phyloP scores from a whole-genome alignment of 2,888 invertebrate genomes.

The Drosophila acutilabella region DNA sequence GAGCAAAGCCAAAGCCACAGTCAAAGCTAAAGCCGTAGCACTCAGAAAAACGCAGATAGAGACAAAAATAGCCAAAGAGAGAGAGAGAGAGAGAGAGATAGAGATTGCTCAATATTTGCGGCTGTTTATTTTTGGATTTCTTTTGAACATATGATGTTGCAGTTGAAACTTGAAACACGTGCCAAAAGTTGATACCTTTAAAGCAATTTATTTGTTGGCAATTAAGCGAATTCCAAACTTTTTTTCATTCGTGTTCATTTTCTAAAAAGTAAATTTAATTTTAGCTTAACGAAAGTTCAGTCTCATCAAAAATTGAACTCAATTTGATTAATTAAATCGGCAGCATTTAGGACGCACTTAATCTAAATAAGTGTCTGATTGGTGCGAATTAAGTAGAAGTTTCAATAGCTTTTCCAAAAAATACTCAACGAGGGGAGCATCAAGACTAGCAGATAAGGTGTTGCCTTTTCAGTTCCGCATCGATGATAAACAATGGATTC shows the following conservation, averaged over 20 bases:
- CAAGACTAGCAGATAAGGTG: neutral
- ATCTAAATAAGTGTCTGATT: constrained; percentile 63
- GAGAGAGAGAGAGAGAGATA: neutral
- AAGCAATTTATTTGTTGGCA: constrained; percentile 3
- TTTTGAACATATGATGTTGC: constrained; percentile 3
- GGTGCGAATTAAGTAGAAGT: constrained; percentile 38
- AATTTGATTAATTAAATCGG: constrained; percentile 75
- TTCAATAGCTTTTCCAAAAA: constrained; percentile 34
- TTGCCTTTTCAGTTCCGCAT: constrained; percentile 14
- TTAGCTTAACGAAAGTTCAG: neutral
- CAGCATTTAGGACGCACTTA: constrained; percentile 58
- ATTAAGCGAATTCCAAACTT: constrained; percentile 13
- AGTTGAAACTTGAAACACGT: neutral
- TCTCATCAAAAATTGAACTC: constrained; percentile 46
- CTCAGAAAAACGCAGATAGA: constrained; percentile 34
- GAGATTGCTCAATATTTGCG: constrained; percentile 10
- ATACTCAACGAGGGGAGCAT: constrained; percentile 23
- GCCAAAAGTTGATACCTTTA: neutral
- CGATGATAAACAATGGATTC: constrained; percentile 56
- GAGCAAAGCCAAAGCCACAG: constrained; percentile 43
- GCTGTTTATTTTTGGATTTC: constrained; percentile 18
- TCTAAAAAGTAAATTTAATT: neutral
- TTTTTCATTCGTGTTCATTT: neutral
- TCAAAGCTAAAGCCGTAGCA: constrained; percentile 42
- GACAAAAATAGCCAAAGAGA: neutral